These are phyloP conservation scores for Brienomyrus longianalis DNA, from an alignment of 2,113 vertebrate species.

Conservation along the genomic window DNA sequence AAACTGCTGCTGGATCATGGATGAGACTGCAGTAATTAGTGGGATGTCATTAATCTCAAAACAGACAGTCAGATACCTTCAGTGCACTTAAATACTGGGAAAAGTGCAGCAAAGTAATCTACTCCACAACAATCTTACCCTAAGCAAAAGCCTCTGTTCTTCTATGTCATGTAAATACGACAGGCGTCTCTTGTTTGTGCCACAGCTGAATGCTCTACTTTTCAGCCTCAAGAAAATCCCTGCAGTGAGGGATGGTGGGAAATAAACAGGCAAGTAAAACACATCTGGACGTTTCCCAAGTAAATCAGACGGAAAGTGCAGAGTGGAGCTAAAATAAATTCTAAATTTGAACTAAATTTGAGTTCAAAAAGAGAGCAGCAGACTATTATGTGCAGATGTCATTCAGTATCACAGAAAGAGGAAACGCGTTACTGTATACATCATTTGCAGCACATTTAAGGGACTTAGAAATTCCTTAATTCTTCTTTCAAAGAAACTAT, in stretches of 20 bases:
- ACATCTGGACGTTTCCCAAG: neutral
- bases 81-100: neutral
- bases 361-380: constrained; percentile 15
- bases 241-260: neutral
- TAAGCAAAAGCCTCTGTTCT: neutral
- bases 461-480: neutral
- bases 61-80: neutral
- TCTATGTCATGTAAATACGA: neutral
- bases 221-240: neutral
- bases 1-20: neutral
- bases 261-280: neutral
- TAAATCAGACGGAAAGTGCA: constrained; percentile 4
- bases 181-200: neutral
- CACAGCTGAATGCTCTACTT: neutral
- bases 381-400: constrained; percentile 12
- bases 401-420: neutral
- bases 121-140: neutral
- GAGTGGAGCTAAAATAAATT: constrained; percentile 3
- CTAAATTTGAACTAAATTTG: neutral
- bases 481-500: neutral
- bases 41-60: neutral
- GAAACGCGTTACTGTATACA: neutral
- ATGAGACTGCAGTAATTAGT: neutral
- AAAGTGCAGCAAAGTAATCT: neutral
- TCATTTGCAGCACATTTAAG: constrained; percentile 6